A percentile compares a stretch with the other conserved stretches of the same genome.
Evolutionary conservation across 2,113 vertebrate genomes (phyloP).

Genomic region (Peucedramus taeniatus): DNA sequence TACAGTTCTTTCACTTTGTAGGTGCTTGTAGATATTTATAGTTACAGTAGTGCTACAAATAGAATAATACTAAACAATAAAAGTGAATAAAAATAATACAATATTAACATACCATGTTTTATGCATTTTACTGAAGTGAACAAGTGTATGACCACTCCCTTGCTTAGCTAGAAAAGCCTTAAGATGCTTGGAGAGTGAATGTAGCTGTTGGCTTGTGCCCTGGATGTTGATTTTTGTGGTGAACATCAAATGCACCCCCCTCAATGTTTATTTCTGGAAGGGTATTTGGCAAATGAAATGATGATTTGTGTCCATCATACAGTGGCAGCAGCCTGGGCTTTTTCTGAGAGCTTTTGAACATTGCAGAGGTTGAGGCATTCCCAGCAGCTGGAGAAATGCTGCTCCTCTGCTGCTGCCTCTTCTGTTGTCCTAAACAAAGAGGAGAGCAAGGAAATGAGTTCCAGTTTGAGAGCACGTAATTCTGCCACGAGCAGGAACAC

Average conservation of each 20-base stretch:
- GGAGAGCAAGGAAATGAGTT: background rate
- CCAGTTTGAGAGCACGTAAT: background rate
- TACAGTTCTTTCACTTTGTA: background rate
- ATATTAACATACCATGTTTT: background rate
- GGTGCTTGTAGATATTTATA: background rate
- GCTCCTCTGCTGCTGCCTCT: background rate
- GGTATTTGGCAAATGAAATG: background rate
- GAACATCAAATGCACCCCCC: background rate
- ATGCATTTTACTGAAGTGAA: background rate
- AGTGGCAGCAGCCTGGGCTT: background rate
- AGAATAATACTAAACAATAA: background rate
- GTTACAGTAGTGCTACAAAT: background rate
- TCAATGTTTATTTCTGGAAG: background rate
- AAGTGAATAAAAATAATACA: background rate
- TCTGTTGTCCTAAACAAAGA: background rate
- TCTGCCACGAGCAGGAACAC: background rate
- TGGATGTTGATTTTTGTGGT: background rate
- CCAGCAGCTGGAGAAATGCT: background rate
- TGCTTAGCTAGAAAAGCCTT: background rate
- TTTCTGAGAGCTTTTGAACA: background rate
- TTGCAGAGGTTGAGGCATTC: background rate
- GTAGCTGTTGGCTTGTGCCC: background rate
- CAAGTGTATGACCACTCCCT: rapidly evolving
- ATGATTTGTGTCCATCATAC: rapidly evolving
- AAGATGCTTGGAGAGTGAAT: background rate